Evolutionary conservation across 2,113 vertebrate genomes (phyloP), one percentile per base, ranked within the genome.

Genomic region (Ageneiosus marmoratus): DNA sequence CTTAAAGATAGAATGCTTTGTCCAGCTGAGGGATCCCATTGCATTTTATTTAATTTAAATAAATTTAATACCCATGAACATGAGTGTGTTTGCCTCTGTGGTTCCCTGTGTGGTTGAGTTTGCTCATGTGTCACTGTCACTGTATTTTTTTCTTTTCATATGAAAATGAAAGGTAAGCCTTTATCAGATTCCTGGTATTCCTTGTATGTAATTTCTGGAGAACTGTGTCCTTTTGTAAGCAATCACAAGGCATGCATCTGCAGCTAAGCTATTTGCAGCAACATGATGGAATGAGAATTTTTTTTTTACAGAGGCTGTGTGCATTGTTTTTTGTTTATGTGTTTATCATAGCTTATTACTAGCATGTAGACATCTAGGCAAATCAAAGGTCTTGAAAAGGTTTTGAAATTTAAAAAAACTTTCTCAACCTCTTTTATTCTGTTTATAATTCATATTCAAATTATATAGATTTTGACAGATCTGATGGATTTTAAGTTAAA

Each of bases 201-300:
- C n/a, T 22, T 46, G 67, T 46, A 46, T 37, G 6, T 72, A 5
- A 41, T 77, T 77, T 77, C 34, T 60, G 22, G 34, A 60, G 37
- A 58, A 58, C 50, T 78, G 46, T 50, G 60, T 69, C 29, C 32
- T 73, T 73, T 79, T 80, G 63, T 80, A 48, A 27, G 69, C 24
- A 27, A 48, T 48, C 24, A 50, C 44, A 48, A n/a, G 27, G 41
- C 5, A 9, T 16, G 44, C 44, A 73, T 48, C 69, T 48, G 69
- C 44, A 73, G 1, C 69, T 3, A 34, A 51, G 27, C 53, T 69
- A 80, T 80, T 53, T 70, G 65, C 32, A 70, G 63, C 46, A 69
- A 69, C 62, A 56, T 70, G 50, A 55, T 56, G 50, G 63, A 70
- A n/a, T 37, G 34, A 69, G n/a, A 80, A 41, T 24, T n/a, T 32